A percentile compares a stretch with the other conserved stretches of the same genome.
Evolutionary conservation across 2,888 invertebrate species (phyloP).

Genomic region (Lacanobia wlatinum): DNA sequence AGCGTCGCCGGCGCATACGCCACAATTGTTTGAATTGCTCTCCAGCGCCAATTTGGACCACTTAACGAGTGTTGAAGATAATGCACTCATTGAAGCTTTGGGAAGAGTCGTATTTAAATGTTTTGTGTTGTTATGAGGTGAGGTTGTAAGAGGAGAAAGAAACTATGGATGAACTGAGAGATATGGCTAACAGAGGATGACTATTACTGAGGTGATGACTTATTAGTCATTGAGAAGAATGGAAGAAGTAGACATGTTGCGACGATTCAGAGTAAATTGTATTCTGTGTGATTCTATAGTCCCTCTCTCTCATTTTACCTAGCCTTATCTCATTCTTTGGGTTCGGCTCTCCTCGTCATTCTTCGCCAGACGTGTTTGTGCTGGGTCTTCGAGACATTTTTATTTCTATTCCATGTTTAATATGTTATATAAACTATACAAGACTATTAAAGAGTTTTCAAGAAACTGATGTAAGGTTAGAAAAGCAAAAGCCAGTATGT

Average conservation of each 20-base stretch:
- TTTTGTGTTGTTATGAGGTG: neutral
- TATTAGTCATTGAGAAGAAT: no score
- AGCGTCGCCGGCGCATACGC: conserved; percentile 58
- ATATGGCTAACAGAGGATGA: neutral
- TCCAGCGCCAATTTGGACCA: conserved; percentile 75
- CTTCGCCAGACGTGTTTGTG: no score
- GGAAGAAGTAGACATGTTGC: neutral
- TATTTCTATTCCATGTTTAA: no score
- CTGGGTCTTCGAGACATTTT: no score
- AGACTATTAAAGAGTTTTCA: no score
- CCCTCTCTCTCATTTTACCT: no score
- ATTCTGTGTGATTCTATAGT: no score
- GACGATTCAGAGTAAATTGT: neutral
- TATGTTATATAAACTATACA: no score
- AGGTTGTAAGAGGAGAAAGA: neutral
- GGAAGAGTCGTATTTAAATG: conserved; percentile 16
- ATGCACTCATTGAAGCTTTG: conserved; percentile 55
- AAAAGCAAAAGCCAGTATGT: no score
- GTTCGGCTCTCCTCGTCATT: no score
- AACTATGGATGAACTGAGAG: neutral
- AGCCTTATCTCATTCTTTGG: neutral
- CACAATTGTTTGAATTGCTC: conserved; percentile 74
- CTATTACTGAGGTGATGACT: neutral
- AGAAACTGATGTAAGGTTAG: no score
- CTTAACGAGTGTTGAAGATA: conserved; percentile 71